Conservation (phyloP, 2,113 vertebrate species). For the Prietella phreatophila region DNA sequence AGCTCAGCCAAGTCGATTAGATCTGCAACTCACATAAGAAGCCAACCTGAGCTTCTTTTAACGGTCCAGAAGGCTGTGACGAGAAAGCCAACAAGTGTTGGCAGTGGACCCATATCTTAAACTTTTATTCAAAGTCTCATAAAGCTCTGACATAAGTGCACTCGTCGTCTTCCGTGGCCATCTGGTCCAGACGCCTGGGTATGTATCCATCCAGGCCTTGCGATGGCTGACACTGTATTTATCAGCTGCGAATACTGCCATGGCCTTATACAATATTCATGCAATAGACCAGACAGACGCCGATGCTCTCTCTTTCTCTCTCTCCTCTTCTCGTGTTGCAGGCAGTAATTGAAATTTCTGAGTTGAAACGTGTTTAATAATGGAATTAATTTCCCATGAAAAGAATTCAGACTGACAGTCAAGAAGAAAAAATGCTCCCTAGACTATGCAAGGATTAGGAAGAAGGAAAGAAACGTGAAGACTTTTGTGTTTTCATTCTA, state of each 20-base stretch:
- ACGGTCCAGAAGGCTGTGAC: constrained; percentile 10
- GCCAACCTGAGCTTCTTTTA: neutral
- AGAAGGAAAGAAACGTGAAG: constrained; percentile 6
- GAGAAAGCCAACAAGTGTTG: constrained; percentile 1
- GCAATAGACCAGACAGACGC: constrained; percentile 62
- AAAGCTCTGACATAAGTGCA: constrained; percentile 64
- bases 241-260: constrained; percentile 66
- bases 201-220: constrained; percentile 62
- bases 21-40: neutral
- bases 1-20: neutral
- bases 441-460: constrained; percentile 35
- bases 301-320: constrained; percentile 44
- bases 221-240: constrained; percentile 66
- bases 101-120: constrained; percentile 19
- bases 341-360: constrained; percentile 77
- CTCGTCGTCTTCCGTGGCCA: constrained; percentile 64
- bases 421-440: constrained; percentile 30
- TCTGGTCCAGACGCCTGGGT: constrained; percentile 68
- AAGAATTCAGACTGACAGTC: constrained; percentile 73
- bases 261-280: constrained; percentile 73
- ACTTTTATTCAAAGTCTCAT: constrained; percentile 51
- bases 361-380: constrained; percentile 79
- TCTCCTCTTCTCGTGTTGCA: constrained; percentile 61
- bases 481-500: constrained; percentile 18
- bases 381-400: constrained; percentile 79